Conservation (phyloP, 2,797 vertebrate species). For the Hyperoplus immaculatus region DNA sequence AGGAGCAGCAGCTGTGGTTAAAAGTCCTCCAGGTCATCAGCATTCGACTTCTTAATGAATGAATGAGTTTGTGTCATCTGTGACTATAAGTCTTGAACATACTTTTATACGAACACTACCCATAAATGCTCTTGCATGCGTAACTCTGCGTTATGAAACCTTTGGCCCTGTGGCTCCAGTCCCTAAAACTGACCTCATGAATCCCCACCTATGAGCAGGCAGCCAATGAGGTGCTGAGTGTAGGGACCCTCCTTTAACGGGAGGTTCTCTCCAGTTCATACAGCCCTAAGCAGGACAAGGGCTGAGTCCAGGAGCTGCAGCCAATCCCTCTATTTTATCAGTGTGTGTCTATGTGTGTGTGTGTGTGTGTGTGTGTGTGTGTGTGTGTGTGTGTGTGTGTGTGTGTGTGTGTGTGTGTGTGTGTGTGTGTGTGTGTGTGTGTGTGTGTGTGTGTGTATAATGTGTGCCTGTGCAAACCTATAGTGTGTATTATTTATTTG, state of each 20-base stretch:
- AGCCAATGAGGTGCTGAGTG: slow-evolving; percentile 66
- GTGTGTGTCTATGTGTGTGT: background rate
- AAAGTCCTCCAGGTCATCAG: slow-evolving; percentile 26
- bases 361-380: background rate
- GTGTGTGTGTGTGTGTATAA: background rate
- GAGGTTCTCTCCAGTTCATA: slow-evolving; percentile 62
- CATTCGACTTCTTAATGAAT: background rate
- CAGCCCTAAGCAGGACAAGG: slow-evolving; percentile 45
- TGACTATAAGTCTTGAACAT: background rate
- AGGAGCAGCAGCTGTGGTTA: slow-evolving; percentile 55
- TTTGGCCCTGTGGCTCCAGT: background rate
- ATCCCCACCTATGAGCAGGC: slow-evolving; percentile 47
- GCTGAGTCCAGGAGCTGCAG: slow-evolving; percentile 20
- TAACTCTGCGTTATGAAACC: slow-evolving; percentile 29
- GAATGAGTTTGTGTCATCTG: background rate
- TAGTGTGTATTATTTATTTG: background rate
- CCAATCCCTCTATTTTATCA: background rate
- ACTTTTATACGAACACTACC: background rate
- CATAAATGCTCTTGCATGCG: background rate
- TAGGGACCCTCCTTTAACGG: slow-evolving; percentile 44
- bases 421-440: background rate
- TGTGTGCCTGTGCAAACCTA: background rate
- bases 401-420: background rate
- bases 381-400: background rate
- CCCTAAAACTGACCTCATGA: slow-evolving; percentile 24